Evolutionary conservation across 1,140 invertebrate genomes (phyloP).

Genomic region (Ceratosolen fusciceps): DNA sequence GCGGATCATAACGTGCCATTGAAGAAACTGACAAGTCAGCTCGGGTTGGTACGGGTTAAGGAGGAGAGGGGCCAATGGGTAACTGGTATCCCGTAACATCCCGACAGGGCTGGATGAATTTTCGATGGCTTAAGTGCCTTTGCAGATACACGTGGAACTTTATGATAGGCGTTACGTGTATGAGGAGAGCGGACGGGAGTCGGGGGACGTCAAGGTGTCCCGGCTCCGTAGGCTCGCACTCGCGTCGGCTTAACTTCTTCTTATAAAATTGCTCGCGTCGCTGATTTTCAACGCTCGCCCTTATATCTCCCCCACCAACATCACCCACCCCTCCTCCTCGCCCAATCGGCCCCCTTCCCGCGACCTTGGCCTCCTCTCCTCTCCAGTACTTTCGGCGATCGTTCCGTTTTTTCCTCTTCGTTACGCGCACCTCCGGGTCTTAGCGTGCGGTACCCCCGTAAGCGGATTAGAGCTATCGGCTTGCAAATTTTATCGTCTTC

Average conservation of each 20-base stretch:
- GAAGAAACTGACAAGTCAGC: too few species aligned
- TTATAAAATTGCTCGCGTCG: neutral
- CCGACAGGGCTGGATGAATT: slow-evolving; percentile 11
- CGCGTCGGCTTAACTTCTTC: neutral
- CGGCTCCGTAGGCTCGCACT: too few species aligned
- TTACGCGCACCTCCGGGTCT: slow-evolving; percentile 34
- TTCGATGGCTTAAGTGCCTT: slow-evolving; percentile 31
- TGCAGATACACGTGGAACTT: slow-evolving; percentile 38
- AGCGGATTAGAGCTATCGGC: slow-evolving; percentile 60
- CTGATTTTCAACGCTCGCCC: too few species aligned
- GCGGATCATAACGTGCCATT: too few species aligned
- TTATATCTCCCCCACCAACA: neutral
- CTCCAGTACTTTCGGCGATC: too few species aligned
- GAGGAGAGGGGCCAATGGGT: too few species aligned
- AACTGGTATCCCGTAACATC: too few species aligned
- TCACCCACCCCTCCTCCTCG: neutral
- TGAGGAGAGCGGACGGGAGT: neutral
- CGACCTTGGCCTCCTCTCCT: neutral
- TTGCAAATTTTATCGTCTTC: slow-evolving; percentile 53
- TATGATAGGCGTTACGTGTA: slow-evolving; percentile 8
- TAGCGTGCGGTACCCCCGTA: slow-evolving; percentile 49
- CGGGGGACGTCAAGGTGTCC: slow-evolving; percentile 12
- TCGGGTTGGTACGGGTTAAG: too few species aligned
- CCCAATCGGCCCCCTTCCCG: neutral
- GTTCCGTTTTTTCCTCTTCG: too few species aligned